phyloP scores from a whole-genome alignment of 2,113 vertebrate species.

The Oncorhynchus keta region DNA sequence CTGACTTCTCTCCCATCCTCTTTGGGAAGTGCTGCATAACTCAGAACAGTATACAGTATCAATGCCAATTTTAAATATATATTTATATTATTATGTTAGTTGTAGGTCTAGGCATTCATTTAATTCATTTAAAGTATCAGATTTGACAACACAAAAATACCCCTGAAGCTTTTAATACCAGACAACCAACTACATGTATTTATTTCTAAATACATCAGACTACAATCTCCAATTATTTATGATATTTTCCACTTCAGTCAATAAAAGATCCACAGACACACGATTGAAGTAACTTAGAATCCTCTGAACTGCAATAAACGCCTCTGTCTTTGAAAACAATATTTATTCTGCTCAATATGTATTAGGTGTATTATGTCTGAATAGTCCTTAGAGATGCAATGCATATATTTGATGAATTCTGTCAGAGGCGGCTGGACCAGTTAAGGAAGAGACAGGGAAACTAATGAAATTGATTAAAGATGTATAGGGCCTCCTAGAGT shows the following conservation, averaged over 20 bases:
- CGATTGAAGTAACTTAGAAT: conserved; percentile 43
- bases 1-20: too few species aligned
- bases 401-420: conserved; percentile 54
- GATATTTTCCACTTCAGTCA: conserved; percentile 46
- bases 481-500: conserved; percentile 58
- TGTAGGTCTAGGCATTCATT: not conserved
- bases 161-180: not conserved
- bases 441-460: conserved; percentile 54
- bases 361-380: conserved; percentile 52
- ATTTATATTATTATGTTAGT: too few species aligned
- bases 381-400: conserved; percentile 49
- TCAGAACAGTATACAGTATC: too few species aligned
- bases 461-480: conserved; percentile 71
- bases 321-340: conserved; percentile 55
- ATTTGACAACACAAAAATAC: not conserved
- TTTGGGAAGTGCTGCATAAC: too few species aligned
- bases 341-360: conserved; percentile 53
- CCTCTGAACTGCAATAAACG: conserved; percentile 42
- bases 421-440: conserved; percentile 44
- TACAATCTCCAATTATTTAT: conserved; percentile 45
- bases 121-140: not conserved
- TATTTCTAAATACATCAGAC: conserved; percentile 46
- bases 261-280: conserved; percentile 33
- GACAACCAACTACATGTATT: conserved; percentile 38
- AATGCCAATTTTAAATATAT: too few species aligned